Conservation (phyloP, 2,888 invertebrate species). For the Mystacides longicornis region DNA sequence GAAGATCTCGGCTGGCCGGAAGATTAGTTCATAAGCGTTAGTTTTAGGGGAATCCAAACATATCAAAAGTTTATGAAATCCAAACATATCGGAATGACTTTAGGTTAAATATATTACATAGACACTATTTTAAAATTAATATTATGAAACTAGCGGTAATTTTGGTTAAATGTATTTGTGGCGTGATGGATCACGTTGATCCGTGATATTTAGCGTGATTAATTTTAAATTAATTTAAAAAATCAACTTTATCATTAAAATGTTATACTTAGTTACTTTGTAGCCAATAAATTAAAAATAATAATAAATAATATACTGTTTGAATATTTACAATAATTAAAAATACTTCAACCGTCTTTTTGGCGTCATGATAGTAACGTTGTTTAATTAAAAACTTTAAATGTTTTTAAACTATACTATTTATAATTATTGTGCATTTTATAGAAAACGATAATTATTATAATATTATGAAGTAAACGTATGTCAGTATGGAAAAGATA, state of each 20-base stretch:
- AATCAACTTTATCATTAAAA: background rate
- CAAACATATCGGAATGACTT: conserved; percentile 23
- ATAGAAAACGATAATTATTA: no score
- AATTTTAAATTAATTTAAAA: conserved; percentile 6
- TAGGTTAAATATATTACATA: no score
- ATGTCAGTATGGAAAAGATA: no score
- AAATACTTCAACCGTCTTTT: background rate
- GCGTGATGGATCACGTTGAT: conserved; percentile 26
- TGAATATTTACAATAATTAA: no score
- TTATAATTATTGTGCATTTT: background rate
- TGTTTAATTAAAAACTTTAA: no score
- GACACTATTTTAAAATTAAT: no score
- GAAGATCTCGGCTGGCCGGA: conserved; percentile 92
- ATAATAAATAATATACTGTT: conserved; percentile 5
- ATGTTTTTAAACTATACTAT: background rate
- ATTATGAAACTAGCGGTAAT: no score
- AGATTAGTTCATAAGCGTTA: conserved; percentile 44
- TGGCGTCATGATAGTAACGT: background rate
- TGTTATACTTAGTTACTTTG: conserved; percentile 18
- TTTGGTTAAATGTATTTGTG: conserved; percentile 13
- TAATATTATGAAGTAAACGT: no score
- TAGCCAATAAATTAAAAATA: conserved; percentile 18
- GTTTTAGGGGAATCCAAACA: conserved; percentile 22
- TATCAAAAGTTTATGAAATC: conserved; percentile 21
- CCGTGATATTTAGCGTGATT: conserved; percentile 23